Evolutionary conservation across 2,113 vertebrate species (phyloP).

Genomic region (Chrysemys picta): DNA sequence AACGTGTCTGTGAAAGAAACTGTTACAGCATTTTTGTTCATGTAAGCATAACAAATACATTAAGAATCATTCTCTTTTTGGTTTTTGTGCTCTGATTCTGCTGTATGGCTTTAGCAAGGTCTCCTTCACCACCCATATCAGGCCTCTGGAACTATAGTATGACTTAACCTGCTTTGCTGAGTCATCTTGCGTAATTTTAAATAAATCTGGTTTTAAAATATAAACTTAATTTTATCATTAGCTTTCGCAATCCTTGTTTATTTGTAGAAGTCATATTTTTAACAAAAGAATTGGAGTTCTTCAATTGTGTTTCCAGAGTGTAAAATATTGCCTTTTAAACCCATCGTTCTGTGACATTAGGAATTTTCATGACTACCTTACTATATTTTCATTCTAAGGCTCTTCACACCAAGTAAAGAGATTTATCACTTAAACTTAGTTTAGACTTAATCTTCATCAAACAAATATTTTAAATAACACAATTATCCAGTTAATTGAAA

Average conservation of each 20-base stretch:
- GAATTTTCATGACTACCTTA: background rate
- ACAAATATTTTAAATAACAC: background rate
- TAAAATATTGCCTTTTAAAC: background rate
- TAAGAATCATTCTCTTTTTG: background rate
- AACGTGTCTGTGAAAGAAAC: background rate
- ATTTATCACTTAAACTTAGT: background rate
- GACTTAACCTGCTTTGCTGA: background rate
- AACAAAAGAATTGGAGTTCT: background rate
- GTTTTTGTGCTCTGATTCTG: background rate
- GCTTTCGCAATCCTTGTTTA: background rate
- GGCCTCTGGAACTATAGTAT: background rate
- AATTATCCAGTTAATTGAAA: background rate
- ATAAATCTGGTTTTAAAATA: background rate
- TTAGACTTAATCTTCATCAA: background rate
- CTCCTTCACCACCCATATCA: background rate
- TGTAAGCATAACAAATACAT: background rate
- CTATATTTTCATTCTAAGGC: background rate
- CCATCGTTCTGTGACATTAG: background rate
- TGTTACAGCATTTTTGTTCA: background rate
- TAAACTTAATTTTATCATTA: background rate
- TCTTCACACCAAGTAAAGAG: background rate
- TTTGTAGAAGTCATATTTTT: background rate
- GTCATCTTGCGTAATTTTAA: background rate
- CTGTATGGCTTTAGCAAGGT: background rate
- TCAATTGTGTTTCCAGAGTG: background rate